phyloP scores from a whole-genome alignment of 2,888 invertebrate genomes.

The Camptogramma bilineatum region DNA sequence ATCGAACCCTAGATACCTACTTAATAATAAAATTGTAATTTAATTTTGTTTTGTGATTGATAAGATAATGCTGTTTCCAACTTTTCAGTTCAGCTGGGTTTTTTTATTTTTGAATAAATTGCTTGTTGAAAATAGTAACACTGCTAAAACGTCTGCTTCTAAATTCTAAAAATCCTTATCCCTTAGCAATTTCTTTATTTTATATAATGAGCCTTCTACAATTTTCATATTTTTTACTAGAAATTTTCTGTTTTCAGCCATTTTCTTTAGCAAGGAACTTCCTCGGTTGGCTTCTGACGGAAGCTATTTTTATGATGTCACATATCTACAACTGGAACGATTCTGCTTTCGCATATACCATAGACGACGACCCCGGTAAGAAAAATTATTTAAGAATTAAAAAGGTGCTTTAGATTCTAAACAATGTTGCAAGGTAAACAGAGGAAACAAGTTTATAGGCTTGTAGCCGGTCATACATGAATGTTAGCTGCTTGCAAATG shows the following conservation, averaged over 20 bases:
- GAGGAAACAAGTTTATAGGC: not conserved
- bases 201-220: no score
- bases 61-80: no score
- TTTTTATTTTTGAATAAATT: no score
- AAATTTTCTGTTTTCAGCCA: constrained; percentile 61
- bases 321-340: constrained; percentile 61
- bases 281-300: constrained; percentile 69
- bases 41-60: no score
- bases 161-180: no score
- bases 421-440: not conserved
- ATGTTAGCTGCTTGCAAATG: not conserved
- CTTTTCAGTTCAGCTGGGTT: no score
- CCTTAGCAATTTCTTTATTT: no score
- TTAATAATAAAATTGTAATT: no score
- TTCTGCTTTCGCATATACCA: constrained; percentile 54
- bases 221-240: no score
- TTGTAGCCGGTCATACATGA: not conserved
- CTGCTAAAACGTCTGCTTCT: no score
- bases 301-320: constrained; percentile 61
- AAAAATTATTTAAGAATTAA: not conserved
- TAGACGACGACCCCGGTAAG: constrained; percentile 46
- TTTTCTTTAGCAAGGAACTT: constrained; percentile 64
- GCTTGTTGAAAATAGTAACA: no score
- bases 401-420: not conserved
- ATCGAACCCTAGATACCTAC: no score